phyloP scores from a whole-genome alignment of 2,113 vertebrate genomes.

The Sminthopsis crassicaudata region DNA sequence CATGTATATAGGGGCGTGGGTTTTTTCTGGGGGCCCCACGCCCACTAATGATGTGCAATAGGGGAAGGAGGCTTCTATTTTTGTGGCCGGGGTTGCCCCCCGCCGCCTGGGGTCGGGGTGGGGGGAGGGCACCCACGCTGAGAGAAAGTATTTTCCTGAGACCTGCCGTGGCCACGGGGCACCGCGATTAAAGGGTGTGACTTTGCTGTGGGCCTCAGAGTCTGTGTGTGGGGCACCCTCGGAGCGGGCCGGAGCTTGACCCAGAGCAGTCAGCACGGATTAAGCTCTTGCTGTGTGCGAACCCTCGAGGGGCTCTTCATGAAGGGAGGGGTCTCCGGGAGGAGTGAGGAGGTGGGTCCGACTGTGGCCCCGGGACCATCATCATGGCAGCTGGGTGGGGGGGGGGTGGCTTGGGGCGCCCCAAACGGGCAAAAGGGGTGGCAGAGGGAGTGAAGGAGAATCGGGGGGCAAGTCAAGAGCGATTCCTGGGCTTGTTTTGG shows the following conservation, averaged over 20 bases:
- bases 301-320: too few species aligned
- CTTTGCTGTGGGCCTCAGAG: conserved; percentile 29
- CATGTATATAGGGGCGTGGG: conserved; percentile 44
- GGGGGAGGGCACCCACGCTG: neutral
- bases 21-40: conserved; percentile 28
- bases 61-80: conserved; percentile 72
- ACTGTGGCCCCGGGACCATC: too few species aligned
- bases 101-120: conserved; percentile 35
- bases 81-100: conserved; percentile 70
- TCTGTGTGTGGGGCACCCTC: rapidly evolving
- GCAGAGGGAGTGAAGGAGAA: too few species aligned
- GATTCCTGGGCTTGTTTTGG: too few species aligned
- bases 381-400: too few species aligned
- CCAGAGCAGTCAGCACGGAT: too few species aligned
- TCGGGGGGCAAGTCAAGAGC: too few species aligned
- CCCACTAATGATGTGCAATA: conserved; percentile 72
- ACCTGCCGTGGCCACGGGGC: conserved; percentile 73
- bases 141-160: conserved; percentile 77
- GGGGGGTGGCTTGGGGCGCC: neutral
- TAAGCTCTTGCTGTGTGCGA: too few species aligned
- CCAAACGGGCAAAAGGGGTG: too few species aligned
- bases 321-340: too few species aligned
- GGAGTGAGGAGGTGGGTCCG: too few species aligned
- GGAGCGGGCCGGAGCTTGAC: too few species aligned
- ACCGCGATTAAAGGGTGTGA: conserved; percentile 76